Evolutionary conservation across 1,140 invertebrate species (phyloP), one percentile per base, ranked within the genome.

Genomic region (Neodiprion lecontei): DNA sequence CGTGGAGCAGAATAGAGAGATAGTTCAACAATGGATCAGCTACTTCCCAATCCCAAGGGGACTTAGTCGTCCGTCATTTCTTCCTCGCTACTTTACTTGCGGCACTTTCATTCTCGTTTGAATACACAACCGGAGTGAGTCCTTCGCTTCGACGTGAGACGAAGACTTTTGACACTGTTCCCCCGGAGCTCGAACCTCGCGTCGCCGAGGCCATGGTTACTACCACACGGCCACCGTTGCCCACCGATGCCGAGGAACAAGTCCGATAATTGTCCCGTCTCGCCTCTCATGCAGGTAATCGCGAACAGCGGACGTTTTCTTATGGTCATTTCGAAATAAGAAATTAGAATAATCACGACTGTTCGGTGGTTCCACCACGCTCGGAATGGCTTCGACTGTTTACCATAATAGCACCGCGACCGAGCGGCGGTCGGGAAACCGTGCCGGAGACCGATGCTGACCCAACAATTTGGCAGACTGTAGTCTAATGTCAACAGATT

Each of bases 401-500:
- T 87, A 86, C 79, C 84, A 88, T 88, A 87, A 87, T 87, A 61
- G 72, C 76, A 81, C 50, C 73, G 70, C 76, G 28, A 74, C 50
- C 76, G 76, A 61, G 53, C 11, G 11, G 72, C 67, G 76, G 53
- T 7, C 68, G 17, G 75, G 76, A 67, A 76, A 70, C 72, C 74
- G 69, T 75, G 75, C 50, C 70, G 53, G 53, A 61, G 53, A 61
- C 68, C 69, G 73, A 77, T 72, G 75, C 72, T 69, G 76, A 79
- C 77, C 82, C 76, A 81, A 82, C 80, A 85, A 85, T 86, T 85
- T 85, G 14, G 67, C 48, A 68, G 69, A 74, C 53, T 67, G 69
- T 21, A 70, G 14, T 80, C 81, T 87, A 88, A 88, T 87, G 87
- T 87, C 87, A 88, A 88, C 86, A 87, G 86, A 88, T 88, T 87